These are phyloP conservation scores for Candoia aspera DNA, from an alignment of 2,113 vertebrate genomes.

Conservation along the genomic window DNA sequence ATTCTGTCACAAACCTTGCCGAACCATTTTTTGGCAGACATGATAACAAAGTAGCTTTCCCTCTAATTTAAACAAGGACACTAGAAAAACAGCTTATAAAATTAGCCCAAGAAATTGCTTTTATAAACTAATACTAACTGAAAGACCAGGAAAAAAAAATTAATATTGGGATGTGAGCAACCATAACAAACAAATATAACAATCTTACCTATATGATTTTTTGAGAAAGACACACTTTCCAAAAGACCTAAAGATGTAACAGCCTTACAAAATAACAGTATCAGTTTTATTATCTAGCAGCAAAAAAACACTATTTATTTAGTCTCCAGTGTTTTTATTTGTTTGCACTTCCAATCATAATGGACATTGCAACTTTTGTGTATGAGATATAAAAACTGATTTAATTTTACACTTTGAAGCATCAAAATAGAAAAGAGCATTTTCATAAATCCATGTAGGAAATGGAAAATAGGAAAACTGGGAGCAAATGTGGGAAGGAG, in stretches of 20 bases:
- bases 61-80: conserved; percentile 33
- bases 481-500: not conserved
- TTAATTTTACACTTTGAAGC: conserved; percentile 1
- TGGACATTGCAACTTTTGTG: accelerated
- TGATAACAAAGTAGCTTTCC: conserved; percentile 56
- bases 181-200: not conserved
- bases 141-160: conserved; percentile 7
- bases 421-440: not conserved
- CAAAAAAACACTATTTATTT: not conserved
- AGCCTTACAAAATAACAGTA: not conserved
- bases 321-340: not conserved
- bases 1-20: conserved; percentile 63
- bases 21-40: conserved; percentile 59
- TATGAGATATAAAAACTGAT: not conserved
- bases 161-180: not conserved
- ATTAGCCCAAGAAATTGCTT: conserved; percentile 38
- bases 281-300: not conserved
- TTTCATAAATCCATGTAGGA: not conserved
- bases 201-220: not conserved
- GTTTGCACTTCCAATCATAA: not conserved
- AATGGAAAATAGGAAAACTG: not conserved
- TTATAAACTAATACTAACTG: conserved; percentile 20
- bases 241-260: not conserved
- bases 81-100: conserved; percentile 43
- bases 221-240: not conserved